phyloP scores from a whole-genome alignment of 1,140 invertebrate species.

The Apis florea region DNA sequence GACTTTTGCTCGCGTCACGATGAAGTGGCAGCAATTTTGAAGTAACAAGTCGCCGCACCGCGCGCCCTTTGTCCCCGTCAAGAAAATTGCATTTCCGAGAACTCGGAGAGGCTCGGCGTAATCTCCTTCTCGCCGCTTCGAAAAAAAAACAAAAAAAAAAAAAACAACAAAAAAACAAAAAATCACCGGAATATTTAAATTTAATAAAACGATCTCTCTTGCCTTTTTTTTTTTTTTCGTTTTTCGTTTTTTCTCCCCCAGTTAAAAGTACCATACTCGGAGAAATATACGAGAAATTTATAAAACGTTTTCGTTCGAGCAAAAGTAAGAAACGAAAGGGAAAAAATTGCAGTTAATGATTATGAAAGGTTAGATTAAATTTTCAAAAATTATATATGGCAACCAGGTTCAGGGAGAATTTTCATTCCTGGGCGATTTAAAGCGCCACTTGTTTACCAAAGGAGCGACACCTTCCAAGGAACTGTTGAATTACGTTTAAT shows the following conservation, averaged over 20 bases:
- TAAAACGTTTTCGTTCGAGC: background rate
- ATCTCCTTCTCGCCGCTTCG: background rate
- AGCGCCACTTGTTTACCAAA: too few relatives aligned
- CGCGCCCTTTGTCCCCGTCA: conserved; percentile 30
- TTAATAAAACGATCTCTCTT: background rate
- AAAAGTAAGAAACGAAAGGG: too few relatives aligned
- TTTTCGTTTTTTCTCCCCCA: too few relatives aligned
- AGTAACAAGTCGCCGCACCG: conserved; percentile 32
- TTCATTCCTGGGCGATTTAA: too few relatives aligned
- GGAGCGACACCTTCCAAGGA: too few relatives aligned
- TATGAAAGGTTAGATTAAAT: too few relatives aligned
- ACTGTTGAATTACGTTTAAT: too few relatives aligned
- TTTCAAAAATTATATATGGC: too few relatives aligned
- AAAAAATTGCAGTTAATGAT: too few relatives aligned
- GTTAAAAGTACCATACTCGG: background rate
- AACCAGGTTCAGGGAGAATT: too few relatives aligned
- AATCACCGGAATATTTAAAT: conserved; percentile 27
- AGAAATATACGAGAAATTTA: background rate
- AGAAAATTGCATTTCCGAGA: conserved; percentile 39
- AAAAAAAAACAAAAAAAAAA: background rate
- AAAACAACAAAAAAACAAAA: background rate
- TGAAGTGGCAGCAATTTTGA: conserved; percentile 44
- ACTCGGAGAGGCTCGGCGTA: conserved; percentile 8
- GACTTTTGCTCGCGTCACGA: conserved; percentile 28
- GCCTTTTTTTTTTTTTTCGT: background rate